Conservation (phyloP, 2,113 vertebrate species). For the Bos indicus region DNA sequence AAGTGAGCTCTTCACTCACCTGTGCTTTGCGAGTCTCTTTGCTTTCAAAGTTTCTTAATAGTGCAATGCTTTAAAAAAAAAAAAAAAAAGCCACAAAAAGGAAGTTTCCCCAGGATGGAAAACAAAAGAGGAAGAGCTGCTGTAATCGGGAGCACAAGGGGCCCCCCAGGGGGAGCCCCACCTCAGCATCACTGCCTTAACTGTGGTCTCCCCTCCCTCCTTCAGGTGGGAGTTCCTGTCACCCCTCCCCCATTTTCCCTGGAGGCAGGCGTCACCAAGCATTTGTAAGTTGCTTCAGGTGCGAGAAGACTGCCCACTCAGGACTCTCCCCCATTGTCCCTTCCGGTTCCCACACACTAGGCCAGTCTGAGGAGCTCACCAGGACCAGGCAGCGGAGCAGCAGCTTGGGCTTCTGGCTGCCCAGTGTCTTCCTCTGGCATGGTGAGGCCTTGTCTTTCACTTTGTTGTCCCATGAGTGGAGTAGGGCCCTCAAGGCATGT, state of each 20-base stretch:
- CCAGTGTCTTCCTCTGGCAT: background rate
- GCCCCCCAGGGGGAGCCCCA: background rate
- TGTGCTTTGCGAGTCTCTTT: background rate
- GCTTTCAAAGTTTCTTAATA: conserved; percentile 9
- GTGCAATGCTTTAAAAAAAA: conserved; percentile 35
- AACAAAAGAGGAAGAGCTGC: conserved; percentile 32
- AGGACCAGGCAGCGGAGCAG: background rate
- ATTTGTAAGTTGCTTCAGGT: conserved; percentile 7
- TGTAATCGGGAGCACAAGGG: conserved; percentile 32
- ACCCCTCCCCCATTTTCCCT: background rate
- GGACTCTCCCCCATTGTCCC: background rate
- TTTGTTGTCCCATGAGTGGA: background rate
- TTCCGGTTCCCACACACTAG: background rate
- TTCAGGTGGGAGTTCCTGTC: background rate
- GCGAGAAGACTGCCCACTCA: conserved; percentile 33
- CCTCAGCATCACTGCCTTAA: conserved; percentile 67
- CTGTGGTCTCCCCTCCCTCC: background rate
- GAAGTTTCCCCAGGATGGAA: background rate
- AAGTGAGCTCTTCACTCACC: background rate
- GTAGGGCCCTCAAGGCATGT: background rate
- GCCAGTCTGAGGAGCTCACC: background rate
- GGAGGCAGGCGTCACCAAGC: background rate
- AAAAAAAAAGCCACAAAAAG: background rate
- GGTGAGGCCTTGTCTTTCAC: background rate
- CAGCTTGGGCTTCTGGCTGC: background rate